These are phyloP conservation scores for Megaustenia siamemsis DNA, from an alignment of 2,888 invertebrate genomes.

Conservation along the genomic window DNA sequence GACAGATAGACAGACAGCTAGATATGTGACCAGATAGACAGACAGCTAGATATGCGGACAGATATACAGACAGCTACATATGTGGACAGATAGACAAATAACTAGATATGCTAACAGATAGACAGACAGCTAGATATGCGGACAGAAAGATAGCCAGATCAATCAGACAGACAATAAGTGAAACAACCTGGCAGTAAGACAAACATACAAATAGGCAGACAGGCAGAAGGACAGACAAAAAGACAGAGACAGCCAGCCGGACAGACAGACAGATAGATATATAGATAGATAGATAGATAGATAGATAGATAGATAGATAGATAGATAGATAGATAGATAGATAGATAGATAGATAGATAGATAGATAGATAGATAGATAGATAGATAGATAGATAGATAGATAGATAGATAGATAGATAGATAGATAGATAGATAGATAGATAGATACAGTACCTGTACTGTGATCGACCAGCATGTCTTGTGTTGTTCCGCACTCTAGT, in stretches of 20 bases:
- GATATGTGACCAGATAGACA: not conserved
- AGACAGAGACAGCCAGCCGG: not conserved
- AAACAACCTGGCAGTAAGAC: not conserved
- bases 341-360: slow-evolving; percentile 9
- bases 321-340: slow-evolving; percentile 9
- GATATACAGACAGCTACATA: not conserved
- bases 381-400: slow-evolving; percentile 9
- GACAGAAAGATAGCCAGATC: not conserved
- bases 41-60: not conserved
- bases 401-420: slow-evolving; percentile 9
- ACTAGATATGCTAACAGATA: not conserved
- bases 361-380: slow-evolving; percentile 9
- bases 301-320: not conserved
- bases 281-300: not conserved
- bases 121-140: not conserved
- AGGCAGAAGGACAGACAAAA: not conserved
- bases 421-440: slow-evolving; percentile 9
- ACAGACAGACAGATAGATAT: not conserved
- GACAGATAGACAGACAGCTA: too few species aligned
- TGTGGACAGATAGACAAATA: not conserved
- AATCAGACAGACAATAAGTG: not conserved
- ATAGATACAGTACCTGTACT: slow-evolving; percentile 81
- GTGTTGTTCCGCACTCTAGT: slow-evolving; percentile 83
- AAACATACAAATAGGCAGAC: not conserved
- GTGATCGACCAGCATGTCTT: slow-evolving; percentile 82